These are phyloP conservation scores for Paracyclopina nana DNA, from an alignment of 1,140 invertebrate genomes.

Conservation along the genomic window DNA sequence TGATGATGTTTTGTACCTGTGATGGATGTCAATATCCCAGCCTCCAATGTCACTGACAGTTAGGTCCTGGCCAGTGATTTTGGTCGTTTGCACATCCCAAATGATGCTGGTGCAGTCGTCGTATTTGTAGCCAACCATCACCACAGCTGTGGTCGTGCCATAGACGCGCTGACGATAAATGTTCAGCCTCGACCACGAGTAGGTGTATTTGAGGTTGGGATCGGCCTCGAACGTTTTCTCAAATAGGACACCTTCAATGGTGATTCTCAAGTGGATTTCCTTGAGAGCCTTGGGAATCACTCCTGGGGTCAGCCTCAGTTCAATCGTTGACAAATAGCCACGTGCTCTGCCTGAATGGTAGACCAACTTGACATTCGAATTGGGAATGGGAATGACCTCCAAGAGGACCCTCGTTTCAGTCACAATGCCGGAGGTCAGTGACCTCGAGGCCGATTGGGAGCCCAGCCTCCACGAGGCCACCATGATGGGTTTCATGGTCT, in stretches of 20 bases:
- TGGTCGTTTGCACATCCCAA: conserved; percentile 86
- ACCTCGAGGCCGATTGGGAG: conserved; percentile 18
- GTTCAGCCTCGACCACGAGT: conserved; percentile 85
- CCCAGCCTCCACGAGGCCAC: conserved; percentile 67
- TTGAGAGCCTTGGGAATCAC: conserved; percentile 54
- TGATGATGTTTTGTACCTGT: no score
- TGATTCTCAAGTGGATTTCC: conserved; percentile 68
- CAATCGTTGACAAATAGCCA: conserved; percentile 82
- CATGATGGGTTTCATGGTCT: conserved; percentile 78
- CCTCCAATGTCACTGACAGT: conserved; percentile 82
- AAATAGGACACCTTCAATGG: conserved; percentile 79
- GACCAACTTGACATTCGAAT: conserved; percentile 74
- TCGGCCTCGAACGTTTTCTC: conserved; percentile 87
- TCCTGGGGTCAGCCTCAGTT: conserved; percentile 74
- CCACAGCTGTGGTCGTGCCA: conserved; percentile 67
- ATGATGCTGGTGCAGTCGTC: conserved; percentile 75
- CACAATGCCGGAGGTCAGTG: conserved; percentile 43
- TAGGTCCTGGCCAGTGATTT: conserved; percentile 84
- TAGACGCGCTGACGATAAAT: conserved; percentile 90
- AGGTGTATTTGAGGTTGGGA: conserved; percentile 83
- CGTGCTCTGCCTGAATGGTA: conserved; percentile 75
- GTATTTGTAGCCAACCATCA: conserved; percentile 90
- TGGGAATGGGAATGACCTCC: conserved; percentile 77
- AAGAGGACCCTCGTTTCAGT: conserved; percentile 82
- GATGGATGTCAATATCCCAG: conserved; percentile 93